Base-by-base conservation (phyloP, 2,888 invertebrate species). In the Thalpophila matura region DNA sequence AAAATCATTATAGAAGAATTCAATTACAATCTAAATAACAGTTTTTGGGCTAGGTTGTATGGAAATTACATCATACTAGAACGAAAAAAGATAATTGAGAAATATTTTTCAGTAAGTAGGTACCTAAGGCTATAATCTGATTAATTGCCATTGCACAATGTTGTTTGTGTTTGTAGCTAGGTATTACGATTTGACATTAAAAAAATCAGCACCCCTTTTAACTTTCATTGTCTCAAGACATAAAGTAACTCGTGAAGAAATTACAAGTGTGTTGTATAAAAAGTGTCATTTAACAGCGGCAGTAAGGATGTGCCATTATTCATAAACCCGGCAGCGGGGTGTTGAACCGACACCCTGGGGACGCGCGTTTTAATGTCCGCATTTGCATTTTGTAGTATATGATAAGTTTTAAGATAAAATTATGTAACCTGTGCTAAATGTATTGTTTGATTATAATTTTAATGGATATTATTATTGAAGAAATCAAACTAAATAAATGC, bases 351-450 rank as follows among this genome's bases (percentile, higher is more conserved):
- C 88, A 76, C 91, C 82, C 88, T 33, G 53, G 90, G 91, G 92
- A 90, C 80, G 81, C 82, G 77, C 86, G 77, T 76, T 89, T 91
- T 92, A 90, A 92, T 91, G 91, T 89, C 85, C 81, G 77, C 83
- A 92, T 93, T 92, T 93, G 88, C 92, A 93, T 92, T 80, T 83
- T 77, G 66, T 67, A 87, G 92, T 86, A 88, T 63, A 81, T 38
- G 33, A n/a, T 20, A 53, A 47, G 53, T 38, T 77, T 75, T 45
- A 4, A 85, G 85, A 89, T 74, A 77, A 79, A 57, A 24, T 24
- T 18, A 26, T 3, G n/a, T 10, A 14, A 35, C 3, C 4, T 20
- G 0, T 2, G 35, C 22, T 7, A 26, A 37, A 24, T 9, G 22
- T 4, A 5, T 3, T 12, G 2, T 9, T 12, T n/a, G 2, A 31